Base-by-base conservation (phyloP, 2,113 vertebrate species). In the Tringa solitaria region DNA sequence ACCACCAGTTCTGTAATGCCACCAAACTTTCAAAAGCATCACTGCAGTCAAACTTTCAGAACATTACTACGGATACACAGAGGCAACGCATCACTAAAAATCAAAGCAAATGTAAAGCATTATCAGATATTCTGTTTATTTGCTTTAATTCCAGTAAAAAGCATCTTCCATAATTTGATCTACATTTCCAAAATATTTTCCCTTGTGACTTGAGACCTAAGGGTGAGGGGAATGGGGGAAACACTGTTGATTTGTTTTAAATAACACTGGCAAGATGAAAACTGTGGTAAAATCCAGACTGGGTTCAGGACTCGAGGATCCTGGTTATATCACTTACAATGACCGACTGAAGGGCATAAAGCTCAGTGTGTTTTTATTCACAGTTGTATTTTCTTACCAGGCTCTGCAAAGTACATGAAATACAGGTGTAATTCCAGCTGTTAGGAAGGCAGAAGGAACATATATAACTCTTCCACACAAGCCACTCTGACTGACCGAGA, bases 1-100 rank as follows among this genome's bases (percentile, higher is more conserved):
- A 75, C 2, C 1, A 89, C 5, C 23, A 73, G 30, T 14, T 84
- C 77, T 56, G 27, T 56, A 87, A 89, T 8, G 10, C 35, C 73
- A n/a, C 76, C 86, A 82, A 84, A 68, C 53, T 63, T 89, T 27
- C 22, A n/a, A 24, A 94, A 94, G 63, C 20, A 23, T 77, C 50
- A 33, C 51, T 74, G 50, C 28, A 63, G 32, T 56, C 45, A 75
- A 75, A 78, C 30, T 37, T 84, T 61, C 41, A 39, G 64, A 78
- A 75, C 26, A 30, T n/a, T 68, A 65, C 22, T 73, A 30, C 12
- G 57, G 48, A 84, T 33, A 63, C 6, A 45, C 22, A 74, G 23
- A 82, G 67, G 45, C 46, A 88, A 53, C 10, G 12, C 23, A 56
- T 28, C 32, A 74, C 32, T 75, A 74, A 78, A 74, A 90, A 37